A percentile compares a stretch with the other conserved stretches of the same genome.
phyloP scores from a whole-genome alignment of 2,113 vertebrate species.

The Oplegnathus fasciatus region DNA sequence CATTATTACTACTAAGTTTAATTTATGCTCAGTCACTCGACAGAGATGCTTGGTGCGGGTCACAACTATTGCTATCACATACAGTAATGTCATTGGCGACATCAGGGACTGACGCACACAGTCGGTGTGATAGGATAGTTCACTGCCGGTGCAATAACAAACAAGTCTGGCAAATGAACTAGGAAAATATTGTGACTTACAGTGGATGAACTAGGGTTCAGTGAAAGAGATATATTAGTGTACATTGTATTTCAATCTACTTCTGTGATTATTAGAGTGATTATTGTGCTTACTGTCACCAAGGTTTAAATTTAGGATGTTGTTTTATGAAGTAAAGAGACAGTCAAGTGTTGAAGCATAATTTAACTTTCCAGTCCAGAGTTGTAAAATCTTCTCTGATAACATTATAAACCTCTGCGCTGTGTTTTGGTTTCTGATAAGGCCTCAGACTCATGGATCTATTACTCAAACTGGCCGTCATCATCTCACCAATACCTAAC shows the following conservation, averaged over 20 bases:
- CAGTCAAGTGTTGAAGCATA: background rate
- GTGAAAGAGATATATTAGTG: background rate
- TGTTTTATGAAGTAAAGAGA: background rate
- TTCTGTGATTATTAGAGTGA: background rate
- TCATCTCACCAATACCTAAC: background rate
- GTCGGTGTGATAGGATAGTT: slow-evolving; percentile 9
- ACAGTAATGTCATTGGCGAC: slow-evolving; percentile 1
- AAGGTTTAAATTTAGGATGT: background rate
- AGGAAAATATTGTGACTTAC: background rate
- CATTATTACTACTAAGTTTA: background rate
- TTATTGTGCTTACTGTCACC: background rate
- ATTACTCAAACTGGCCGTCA: background rate
- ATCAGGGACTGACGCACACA: slow-evolving; percentile 17
- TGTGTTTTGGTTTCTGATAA: background rate
- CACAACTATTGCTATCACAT: background rate
- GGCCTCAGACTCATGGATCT: background rate
- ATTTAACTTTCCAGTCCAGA: background rate
- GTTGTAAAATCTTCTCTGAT: background rate
- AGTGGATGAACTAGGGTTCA: background rate
- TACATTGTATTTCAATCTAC: background rate
- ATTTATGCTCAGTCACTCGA: slow-evolving; percentile 1
- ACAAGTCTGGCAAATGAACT: background rate
- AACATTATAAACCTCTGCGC: background rate
- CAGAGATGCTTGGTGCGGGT: background rate
- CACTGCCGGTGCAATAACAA: background rate